phyloP scores from a whole-genome alignment of 2,113 vertebrate species.

The Eidolon helvum region DNA sequence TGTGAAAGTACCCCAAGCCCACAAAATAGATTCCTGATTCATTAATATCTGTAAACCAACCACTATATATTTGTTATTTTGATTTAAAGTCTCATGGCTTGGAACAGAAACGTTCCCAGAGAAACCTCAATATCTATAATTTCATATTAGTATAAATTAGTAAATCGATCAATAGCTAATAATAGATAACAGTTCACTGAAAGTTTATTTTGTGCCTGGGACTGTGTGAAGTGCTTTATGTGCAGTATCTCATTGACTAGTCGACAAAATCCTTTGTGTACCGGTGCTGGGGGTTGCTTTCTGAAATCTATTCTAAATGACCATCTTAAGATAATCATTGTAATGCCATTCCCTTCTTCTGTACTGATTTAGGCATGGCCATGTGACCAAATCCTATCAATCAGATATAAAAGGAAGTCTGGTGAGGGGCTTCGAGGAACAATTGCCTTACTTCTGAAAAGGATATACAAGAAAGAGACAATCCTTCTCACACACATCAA shows the following conservation, averaged over 20 bases:
- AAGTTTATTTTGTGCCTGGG: background rate
- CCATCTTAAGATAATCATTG: background rate
- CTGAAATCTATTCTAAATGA: background rate
- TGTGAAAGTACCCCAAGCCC: background rate
- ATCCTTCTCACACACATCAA: background rate
- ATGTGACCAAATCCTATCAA: constrained; percentile 14
- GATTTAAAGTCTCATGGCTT: background rate
- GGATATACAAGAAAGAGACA: background rate
- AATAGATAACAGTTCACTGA: background rate
- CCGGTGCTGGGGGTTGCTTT: background rate
- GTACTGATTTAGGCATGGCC: background rate
- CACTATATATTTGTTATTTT: background rate
- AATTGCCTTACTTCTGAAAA: background rate
- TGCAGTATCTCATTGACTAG: background rate
- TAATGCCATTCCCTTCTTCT: background rate
- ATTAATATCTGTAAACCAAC: background rate
- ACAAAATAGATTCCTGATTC: background rate
- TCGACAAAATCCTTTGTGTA: background rate
- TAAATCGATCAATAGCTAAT: background rate
- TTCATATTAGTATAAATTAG: background rate
- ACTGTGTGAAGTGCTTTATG: background rate
- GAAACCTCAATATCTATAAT: background rate
- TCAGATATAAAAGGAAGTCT: background rate
- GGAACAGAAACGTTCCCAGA: background rate
- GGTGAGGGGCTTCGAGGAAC: background rate